Evolutionary conservation across 2,113 vertebrate genomes (phyloP), one percentile per base, ranked within the genome.

Genomic region (Nerophis lumbriciformis): DNA sequence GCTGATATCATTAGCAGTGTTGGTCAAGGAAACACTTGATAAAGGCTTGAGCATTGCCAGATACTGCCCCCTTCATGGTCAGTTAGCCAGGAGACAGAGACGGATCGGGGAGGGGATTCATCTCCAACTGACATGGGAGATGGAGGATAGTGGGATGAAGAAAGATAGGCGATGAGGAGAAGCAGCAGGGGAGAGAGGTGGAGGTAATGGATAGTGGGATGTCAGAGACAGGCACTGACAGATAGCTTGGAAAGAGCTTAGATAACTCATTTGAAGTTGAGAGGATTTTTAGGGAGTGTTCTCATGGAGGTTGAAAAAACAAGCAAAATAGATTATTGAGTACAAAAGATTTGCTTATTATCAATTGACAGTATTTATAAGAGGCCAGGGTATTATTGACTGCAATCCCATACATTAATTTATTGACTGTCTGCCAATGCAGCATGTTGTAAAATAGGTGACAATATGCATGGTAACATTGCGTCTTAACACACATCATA

Each of bases 41-140:
- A 81, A 83, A 72, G 55, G 60, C 67, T 83, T 83, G 85, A 84
- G 67, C 49, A 63, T 80, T 83, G 49, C 82, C 87, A 88, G 83
- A 86, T 66, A 73, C 73, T 60, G 47, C 53, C 10, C 55, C 72
- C 67, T 79, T 65, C 6, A 47, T 67, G 59, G 68, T 73, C 73
- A 85, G 71, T 72, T 65, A 71, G 71, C 69, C 49, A 45, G 35
- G 53, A 77, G 74, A 79, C 77, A 73, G 78, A 78, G 69, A 76
- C 49, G 10, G 65, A 83, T 74, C 38, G 48, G 59, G 67, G 52
- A 50, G 50, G 38, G 66, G 64, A 62, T 73, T 77, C 66, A 79
- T 84, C 80, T 67, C 63, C 6, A 55, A 14, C 71, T 81, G 77
- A 76, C 64, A 68, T 48, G 38, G 47, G 60, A 79, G 75, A 84